A percentile compares a stretch with the other conserved stretches of the same genome.
Conservation (phyloP, 2,888 invertebrate species). For the Sisyra terminalis region DNA sequence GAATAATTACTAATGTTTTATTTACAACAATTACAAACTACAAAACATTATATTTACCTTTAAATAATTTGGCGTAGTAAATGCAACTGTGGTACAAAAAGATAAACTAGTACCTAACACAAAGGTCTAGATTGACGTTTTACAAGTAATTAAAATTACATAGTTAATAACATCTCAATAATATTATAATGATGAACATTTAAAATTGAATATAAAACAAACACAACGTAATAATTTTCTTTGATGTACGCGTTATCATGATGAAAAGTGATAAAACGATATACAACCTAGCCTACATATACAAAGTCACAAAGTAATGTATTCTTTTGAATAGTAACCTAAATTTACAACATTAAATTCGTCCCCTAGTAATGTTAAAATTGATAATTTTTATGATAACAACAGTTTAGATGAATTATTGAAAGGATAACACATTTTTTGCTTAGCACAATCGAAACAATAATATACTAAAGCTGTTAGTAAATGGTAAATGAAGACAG, state of each 20-base stretch:
- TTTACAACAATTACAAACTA: neutral
- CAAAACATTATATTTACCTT: neutral
- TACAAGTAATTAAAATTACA: neutral
- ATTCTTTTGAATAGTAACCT: no score
- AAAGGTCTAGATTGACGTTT: conserved; percentile 5
- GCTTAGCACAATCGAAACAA: no score
- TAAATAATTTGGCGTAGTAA: neutral
- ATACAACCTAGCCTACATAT: conserved; percentile 5
- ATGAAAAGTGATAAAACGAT: conserved; percentile 5
- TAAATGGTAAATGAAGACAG: no score
- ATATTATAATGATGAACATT: neutral
- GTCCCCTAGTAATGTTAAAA: no score
- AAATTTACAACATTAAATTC: no score
- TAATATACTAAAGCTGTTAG: no score
- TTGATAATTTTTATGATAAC: no score
- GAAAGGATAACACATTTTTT: no score
- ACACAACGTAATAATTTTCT: conserved; percentile 3
- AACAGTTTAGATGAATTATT: no score
- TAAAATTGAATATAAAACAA: conserved; percentile 1
- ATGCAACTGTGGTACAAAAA: neutral
- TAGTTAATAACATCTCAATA: neutral
- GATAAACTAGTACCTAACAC: neutral
- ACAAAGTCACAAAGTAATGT: neutral
- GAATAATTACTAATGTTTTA: neutral
- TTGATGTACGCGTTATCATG: conserved; percentile 3